Evolutionary conservation across 2,113 vertebrate species (phyloP).

Genomic region (Hippocampus comes): DNA sequence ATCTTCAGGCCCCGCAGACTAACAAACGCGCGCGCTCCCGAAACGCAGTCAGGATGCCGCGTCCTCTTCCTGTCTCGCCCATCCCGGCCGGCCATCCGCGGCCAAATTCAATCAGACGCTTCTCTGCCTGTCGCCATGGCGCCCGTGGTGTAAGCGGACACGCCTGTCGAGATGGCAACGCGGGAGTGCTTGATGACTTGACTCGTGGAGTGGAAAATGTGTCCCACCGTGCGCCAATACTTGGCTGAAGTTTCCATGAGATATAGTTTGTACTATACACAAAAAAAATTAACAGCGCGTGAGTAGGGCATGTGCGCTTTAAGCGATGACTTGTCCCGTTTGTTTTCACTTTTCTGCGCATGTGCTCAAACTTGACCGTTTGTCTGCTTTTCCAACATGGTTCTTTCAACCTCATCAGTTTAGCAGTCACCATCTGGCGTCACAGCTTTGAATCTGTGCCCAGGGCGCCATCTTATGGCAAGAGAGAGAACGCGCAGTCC

Average conservation of each 20-base stretch:
- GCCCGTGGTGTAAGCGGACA: conserved; percentile 44
- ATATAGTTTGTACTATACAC: not conserved
- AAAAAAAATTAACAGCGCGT: too few species aligned
- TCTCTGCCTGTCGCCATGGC: conserved; percentile 53
- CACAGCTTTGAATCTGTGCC: conserved; percentile 2
- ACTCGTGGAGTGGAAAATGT: conserved; percentile 1
- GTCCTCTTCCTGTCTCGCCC: conserved; percentile 53
- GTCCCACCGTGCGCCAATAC: not conserved
- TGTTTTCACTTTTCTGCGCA: not conserved
- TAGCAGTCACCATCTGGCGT: not conserved
- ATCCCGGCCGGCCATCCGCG: conserved; percentile 51
- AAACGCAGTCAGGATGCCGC: conserved; percentile 29
- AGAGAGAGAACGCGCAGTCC: conserved; percentile 9
- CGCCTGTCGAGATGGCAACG: conserved; percentile 30
- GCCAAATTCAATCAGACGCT: conserved; percentile 65
- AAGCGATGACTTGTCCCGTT: not conserved
- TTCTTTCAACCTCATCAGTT: not conserved
- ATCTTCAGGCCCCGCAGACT: not conserved
- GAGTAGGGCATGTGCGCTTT: not conserved
- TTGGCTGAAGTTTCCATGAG: not conserved
- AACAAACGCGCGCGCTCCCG: not conserved
- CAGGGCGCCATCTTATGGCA: conserved; percentile 48
- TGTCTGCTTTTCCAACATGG: not conserved
- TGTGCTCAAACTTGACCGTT: not conserved
- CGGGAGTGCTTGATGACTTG: conserved; percentile 6